A percentile compares a stretch with the other conserved stretches of the same genome.
phyloP scores from a whole-genome alignment of 2,888 invertebrate genomes.

The Calameuta idolon region DNA sequence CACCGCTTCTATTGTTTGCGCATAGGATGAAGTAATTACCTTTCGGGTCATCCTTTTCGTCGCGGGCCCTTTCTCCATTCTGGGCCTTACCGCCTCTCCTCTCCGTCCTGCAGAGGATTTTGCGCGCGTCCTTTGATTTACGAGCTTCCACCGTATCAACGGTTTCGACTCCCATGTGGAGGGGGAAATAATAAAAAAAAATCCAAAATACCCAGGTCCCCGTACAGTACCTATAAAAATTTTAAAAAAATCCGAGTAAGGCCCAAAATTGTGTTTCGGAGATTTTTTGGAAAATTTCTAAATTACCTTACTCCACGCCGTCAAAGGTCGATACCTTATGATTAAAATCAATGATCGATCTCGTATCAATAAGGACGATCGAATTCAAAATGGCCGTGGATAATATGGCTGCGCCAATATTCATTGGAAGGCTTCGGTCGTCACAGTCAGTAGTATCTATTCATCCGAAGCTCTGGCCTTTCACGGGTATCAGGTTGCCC shows the following conservation, averaged over 20 bases:
- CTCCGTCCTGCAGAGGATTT: background rate
- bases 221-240: too few relatives aligned
- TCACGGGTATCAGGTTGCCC: slow-evolving; percentile 65
- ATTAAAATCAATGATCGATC: too few relatives aligned
- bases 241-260: too few relatives aligned
- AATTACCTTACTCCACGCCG: too few relatives aligned
- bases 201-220: too few relatives aligned
- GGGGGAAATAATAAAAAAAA: background rate
- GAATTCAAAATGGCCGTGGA: too few relatives aligned
- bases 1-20: slow-evolving; percentile 60
- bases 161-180: background rate
- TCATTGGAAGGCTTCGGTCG: slow-evolving; percentile 19
- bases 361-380: too few relatives aligned
- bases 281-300: too few relatives aligned
- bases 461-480: slow-evolving; percentile 51
- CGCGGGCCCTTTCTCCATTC: slow-evolving; percentile 6
- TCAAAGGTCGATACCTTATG: too few relatives aligned
- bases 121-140: slow-evolving; percentile 14
- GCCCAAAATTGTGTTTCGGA: too few relatives aligned
- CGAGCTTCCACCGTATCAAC: slow-evolving; percentile 11
- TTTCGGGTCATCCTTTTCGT: slow-evolving; percentile 40
- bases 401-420: background rate
- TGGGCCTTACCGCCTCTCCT: slow-evolving; percentile 2
- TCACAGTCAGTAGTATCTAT: slow-evolving; percentile 41
- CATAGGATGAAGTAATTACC: slow-evolving; percentile 63